Base-by-base conservation (phyloP, 92 coral and sea anemone genomes). In the Palythoa heliodiscus region DNA sequence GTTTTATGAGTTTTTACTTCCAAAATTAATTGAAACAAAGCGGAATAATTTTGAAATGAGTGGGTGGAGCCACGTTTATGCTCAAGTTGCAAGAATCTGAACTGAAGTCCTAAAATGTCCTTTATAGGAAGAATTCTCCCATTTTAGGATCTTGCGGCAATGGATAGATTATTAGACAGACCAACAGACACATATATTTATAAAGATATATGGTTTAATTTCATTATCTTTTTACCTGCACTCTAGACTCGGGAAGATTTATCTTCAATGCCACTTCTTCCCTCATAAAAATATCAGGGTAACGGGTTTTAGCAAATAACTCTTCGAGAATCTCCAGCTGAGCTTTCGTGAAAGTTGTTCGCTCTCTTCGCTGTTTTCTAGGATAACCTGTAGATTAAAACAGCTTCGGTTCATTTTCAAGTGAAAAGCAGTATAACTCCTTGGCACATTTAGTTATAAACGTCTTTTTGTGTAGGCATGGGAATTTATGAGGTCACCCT, bases 191-290 rank as follows among this genome's bases (percentile, higher is more conserved):
- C 50, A 43, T 43, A 43, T 43, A 8, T 6, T 5, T 43, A 43
- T 5, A 43, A 5, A 43, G 50, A 43, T 43, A 43, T 0, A 43
- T 1, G 6, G 50, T 1, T 43, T 8, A 43, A 43, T 7, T 53
- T 53, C 12, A 16, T 54, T 54, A 48, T 2, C 14, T 24, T 72
- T 53, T 73, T 69, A 96, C 98, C 98, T 96, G 98, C 15, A 96
- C 98, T 83, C 98, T 91, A 0, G 98, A 96, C 83, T 96, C 98
- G 53, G 98, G 98, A 48, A 96, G 91, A 73, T 87, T 96, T 57
- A 96, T 96, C 76, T 96, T 96, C 95, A 96, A 94, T 0, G 98
- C 98, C 11, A 96, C 98, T 86, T 96, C 98, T 88, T 96, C 98
- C 71, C 98, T 92, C 98, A 96, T 96, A 54, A 96, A 96, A 43